These are phyloP conservation scores for Drosophila mulleri DNA, from an alignment of 2,888 invertebrate genomes.

Conservation along the genomic window DNA sequence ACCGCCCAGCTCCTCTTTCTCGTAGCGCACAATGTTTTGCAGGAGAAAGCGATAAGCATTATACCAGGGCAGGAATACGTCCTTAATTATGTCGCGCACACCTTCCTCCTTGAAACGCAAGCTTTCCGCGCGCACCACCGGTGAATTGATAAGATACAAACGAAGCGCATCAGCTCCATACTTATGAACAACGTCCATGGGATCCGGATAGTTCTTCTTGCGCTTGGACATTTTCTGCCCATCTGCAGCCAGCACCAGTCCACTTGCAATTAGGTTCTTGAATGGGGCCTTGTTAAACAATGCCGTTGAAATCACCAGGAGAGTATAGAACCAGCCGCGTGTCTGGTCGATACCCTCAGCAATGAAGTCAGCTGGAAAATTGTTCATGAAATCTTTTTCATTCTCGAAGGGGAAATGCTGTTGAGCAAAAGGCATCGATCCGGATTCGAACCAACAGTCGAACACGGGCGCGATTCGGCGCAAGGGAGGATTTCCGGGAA, in stretches of 20 bases:
- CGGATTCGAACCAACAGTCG: conserved; percentile 99
- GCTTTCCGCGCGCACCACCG: conserved; percentile 98
- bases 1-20: conserved; percentile 87
- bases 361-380: conserved; percentile 99
- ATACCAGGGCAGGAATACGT: conserved; percentile 99
- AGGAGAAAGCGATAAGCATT: conserved; percentile 96
- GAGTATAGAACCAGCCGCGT: conserved; percentile 99
- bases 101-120: conserved; percentile 98
- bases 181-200: conserved; percentile 94
- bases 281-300: conserved; percentile 98
- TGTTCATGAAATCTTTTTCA: conserved; percentile 93
- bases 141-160: conserved; percentile 98
- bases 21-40: conserved; percentile 95
- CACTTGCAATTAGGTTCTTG: conserved; percentile 98
- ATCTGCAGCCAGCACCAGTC: conserved; percentile 97
- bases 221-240: conserved; percentile 99
- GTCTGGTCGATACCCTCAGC: conserved; percentile 99
- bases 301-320: conserved; percentile 98
- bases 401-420: conserved; percentile 98
- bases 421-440: conserved; percentile 99
- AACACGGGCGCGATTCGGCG: conserved; percentile 96
- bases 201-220: conserved; percentile 99
- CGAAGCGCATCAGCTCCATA: conserved; percentile 99
- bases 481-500: conserved; percentile 93
- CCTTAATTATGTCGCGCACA: conserved; percentile 97